phyloP scores from a whole-genome alignment of 23 tunicate species.

The Diplosoma virens region DNA sequence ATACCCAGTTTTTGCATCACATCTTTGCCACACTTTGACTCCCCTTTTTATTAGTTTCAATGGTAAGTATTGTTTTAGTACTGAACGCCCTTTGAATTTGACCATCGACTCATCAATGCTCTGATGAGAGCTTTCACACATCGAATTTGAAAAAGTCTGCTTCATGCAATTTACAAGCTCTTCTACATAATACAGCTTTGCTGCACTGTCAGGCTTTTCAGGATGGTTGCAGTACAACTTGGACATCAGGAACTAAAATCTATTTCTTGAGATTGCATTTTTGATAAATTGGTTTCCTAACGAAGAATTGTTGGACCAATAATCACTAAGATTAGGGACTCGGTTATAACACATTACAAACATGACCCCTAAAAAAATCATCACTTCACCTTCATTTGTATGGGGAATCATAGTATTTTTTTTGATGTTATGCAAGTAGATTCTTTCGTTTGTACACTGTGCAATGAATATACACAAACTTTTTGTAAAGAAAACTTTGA shows the following conservation, averaged over 20 bases:
- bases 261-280: conserved; percentile 19
- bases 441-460: conserved; percentile 24
- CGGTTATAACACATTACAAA: conserved; percentile 21
- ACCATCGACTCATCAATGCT: conserved; percentile 30
- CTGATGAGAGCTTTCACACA: conserved; percentile 19
- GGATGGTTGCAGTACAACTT: conserved; percentile 21
- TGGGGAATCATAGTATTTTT: conserved; percentile 21
- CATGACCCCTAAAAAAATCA: conserved; percentile 18
- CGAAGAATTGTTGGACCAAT: conserved; percentile 20
- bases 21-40: conserved; percentile 23
- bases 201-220: conserved; percentile 22
- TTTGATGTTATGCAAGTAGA: conserved; percentile 9
- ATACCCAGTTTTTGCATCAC: conserved; percentile 25
- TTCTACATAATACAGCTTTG: conserved; percentile 21
- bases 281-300: conserved; percentile 16
- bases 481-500: conserved; percentile 20
- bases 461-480: conserved; percentile 21
- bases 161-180: conserved; percentile 21
- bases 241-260: conserved; percentile 15
- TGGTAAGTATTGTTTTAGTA: conserved; percentile 18
- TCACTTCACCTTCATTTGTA: conserved; percentile 19
- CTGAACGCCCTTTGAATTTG: conserved; percentile 28
- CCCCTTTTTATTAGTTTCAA: conserved; percentile 24
- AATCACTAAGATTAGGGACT: conserved; percentile 19
- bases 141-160: conserved; percentile 8